phyloP scores from a whole-genome alignment of 2,113 vertebrate species.

The Garra rufa region DNA sequence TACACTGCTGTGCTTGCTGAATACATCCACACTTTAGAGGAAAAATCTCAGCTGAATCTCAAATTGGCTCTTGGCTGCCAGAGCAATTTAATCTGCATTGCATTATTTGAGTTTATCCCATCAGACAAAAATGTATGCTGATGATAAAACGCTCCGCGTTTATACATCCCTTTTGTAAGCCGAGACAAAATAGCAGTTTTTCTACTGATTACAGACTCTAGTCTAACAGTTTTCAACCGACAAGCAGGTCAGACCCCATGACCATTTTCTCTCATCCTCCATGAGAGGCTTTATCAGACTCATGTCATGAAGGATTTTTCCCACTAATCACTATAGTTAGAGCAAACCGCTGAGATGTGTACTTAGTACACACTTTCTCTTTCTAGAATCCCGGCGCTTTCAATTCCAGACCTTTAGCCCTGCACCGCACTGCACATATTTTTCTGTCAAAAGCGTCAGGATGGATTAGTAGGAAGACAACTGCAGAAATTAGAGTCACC shows the following conservation, averaged over 20 bases:
- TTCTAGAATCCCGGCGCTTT: not conserved
- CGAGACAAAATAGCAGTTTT: not conserved
- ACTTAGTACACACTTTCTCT: conserved; percentile 12
- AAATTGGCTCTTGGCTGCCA: conserved; percentile 32
- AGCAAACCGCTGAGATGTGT: conserved; percentile 3
- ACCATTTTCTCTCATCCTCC: conserved; percentile 5
- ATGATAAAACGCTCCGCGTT: not conserved
- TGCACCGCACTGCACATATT: not conserved
- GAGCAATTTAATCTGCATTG: conserved; percentile 38
- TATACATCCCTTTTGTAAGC: not conserved
- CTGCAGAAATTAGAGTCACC: conserved; percentile 34
- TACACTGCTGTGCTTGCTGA: conserved; percentile 26
- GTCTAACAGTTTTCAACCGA: not conserved
- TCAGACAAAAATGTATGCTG: conserved; percentile 25
- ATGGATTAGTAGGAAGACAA: conserved; percentile 45
- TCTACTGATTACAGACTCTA: not conserved
- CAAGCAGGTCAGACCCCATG: not conserved
- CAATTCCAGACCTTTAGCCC: not conserved
- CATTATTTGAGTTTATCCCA: conserved; percentile 43
- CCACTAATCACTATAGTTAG: conserved; percentile 2
- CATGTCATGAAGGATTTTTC: conserved; percentile 42
- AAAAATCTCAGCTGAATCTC: conserved; percentile 34
- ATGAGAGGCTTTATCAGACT: conserved; percentile 37
- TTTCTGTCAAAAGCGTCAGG: conserved; percentile 47
- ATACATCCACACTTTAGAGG: conserved; percentile 23